Conservation (phyloP, 2,797 vertebrate genomes). For the Carduelis carduelis region DNA sequence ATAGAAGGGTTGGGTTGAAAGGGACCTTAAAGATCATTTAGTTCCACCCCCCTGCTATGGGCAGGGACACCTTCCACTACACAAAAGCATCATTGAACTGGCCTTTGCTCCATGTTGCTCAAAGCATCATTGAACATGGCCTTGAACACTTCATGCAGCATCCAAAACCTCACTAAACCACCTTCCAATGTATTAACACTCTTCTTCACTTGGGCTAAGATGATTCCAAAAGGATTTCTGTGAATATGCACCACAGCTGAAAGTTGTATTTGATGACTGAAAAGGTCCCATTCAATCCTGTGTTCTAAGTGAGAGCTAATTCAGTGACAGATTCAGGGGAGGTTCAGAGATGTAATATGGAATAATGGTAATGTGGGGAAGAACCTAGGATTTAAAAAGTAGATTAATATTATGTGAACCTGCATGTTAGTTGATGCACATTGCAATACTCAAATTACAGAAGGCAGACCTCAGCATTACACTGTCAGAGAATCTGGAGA, state of each 20-base stretch:
- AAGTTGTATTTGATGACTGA: not conserved
- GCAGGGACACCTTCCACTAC: not conserved
- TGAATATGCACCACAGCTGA: not conserved
- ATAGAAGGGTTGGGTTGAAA: not conserved
- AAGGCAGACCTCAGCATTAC: not conserved
- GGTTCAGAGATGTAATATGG: not conserved
- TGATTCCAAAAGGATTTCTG: not conserved
- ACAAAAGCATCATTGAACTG: no score
- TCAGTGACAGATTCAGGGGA: not conserved
- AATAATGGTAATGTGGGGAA: not conserved
- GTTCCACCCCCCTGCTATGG: not conserved
- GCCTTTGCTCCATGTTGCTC: not conserved
- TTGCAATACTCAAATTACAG: not conserved
- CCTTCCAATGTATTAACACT: not conserved
- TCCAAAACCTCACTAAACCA: not conserved
- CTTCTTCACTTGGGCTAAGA: not conserved
- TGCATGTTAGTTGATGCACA: not conserved
- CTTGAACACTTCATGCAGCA: not conserved
- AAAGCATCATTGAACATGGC: not conserved
- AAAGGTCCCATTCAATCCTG: not conserved
- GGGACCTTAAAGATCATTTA: not conserved
- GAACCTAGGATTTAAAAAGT: not conserved
- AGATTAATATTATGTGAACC: not conserved
- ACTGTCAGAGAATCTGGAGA: not conserved
- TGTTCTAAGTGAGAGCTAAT: not conserved